Evolutionary conservation across 2,797 vertebrate species (phyloP).

Genomic region (Dipus sagitta): DNA sequence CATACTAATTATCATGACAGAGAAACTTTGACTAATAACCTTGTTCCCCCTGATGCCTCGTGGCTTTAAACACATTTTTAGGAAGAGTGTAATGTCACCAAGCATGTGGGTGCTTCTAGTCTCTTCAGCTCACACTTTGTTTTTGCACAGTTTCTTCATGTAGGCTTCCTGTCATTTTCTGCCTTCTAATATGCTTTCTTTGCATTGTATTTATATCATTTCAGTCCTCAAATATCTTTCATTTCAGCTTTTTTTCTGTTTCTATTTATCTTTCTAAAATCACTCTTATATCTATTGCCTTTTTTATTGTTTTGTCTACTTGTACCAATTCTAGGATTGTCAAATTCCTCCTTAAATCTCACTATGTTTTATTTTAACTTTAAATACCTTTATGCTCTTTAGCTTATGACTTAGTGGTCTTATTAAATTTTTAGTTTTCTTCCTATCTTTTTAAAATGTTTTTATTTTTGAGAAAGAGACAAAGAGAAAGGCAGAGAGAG

Average conservation of each 20-base stretch:
- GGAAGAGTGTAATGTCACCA: neutral
- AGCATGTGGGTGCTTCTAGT: neutral
- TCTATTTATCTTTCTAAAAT: conserved; percentile 45
- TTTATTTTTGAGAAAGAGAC: too few species aligned
- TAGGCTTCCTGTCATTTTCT: neutral
- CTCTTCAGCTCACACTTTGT: conserved; percentile 3
- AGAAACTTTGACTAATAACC: neutral
- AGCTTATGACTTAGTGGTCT: neutral
- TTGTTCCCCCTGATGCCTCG: neutral
- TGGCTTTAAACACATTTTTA: neutral
- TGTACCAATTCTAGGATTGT: neutral
- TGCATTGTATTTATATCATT: neutral
- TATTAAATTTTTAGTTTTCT: neutral
- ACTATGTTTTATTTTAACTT: conserved; percentile 12
- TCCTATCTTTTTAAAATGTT: too few species aligned
- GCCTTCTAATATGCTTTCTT: neutral
- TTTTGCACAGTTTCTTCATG: neutral
- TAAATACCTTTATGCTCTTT: neutral
- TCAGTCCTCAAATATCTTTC: neutral
- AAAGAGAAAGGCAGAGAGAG: too few species aligned
- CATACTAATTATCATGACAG: neutral
- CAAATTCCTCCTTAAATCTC: neutral
- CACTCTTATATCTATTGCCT: neutral
- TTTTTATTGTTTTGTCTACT: neutral
- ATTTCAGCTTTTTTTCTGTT: neutral